Evolutionary conservation across 2,113 vertebrate genomes (phyloP).

Genomic region (Malurus cyaneus): DNA sequence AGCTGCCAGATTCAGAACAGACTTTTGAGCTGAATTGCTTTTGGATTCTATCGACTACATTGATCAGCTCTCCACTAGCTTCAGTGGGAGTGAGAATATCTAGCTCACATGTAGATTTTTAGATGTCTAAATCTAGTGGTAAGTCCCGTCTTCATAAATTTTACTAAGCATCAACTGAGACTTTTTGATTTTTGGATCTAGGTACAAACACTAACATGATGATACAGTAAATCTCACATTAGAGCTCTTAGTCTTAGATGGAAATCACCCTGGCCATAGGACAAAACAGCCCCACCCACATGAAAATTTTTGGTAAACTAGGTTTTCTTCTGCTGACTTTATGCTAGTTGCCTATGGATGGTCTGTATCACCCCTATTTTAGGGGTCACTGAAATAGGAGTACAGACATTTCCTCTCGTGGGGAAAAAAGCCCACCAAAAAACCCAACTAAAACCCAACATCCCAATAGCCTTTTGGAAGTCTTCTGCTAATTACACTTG

Average conservation of each 20-base stretch:
- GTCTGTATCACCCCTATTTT: not conserved
- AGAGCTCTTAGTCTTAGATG: not conserved
- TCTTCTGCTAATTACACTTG: not conserved
- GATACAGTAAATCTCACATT: not conserved
- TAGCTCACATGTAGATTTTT: not conserved
- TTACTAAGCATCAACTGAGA: not conserved
- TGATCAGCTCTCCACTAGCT: not conserved
- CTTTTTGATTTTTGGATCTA: not conserved
- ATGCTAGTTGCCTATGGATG: not conserved
- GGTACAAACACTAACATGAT: not conserved
- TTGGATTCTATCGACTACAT: not conserved
- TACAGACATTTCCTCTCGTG: not conserved
- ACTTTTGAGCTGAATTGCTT: not conserved
- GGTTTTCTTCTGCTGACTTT: not conserved
- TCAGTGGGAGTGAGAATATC: not conserved
- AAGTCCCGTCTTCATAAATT: not conserved
- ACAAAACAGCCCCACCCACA: not conserved
- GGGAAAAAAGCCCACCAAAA: fast-evolving
- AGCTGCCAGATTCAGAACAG: not conserved
- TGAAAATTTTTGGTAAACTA: not conserved
- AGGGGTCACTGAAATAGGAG: not conserved
- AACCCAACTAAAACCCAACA: not conserved
- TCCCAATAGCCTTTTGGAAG: not conserved
- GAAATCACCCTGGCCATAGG: not conserved
- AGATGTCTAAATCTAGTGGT: not conserved